Evolutionary conservation across 2,797 vertebrate genomes (phyloP), one percentile per base, ranked within the genome.

Genomic region (Eptatretus atami): DNA sequence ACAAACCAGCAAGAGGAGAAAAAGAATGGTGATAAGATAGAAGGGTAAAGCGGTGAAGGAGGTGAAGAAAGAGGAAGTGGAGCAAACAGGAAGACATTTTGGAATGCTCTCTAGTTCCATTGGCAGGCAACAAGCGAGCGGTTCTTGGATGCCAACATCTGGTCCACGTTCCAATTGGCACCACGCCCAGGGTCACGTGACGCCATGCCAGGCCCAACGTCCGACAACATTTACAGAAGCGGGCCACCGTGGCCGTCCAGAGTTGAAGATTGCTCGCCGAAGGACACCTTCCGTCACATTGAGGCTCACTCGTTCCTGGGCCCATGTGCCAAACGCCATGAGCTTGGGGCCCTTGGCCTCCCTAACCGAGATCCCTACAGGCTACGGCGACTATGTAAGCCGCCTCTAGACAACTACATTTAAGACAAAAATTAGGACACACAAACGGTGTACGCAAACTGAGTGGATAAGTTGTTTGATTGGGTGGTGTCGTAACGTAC

Each of bases 221-320:
- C 2, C 85, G 73, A 75, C 92, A 98, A 75, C 92, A 98, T 73
- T 96, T 98, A 71, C 92, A 98, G 75, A 98, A 96, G 64, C 88
- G 80, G 15, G 87, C 84, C 14, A 15, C 14, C 55, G 10, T 81
- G 74, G 95, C 94, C 73, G 94, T 85, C 94, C 95, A 76, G 95
- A 95, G 77, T 98, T 98, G 75, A 95, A 98, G 73, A 98, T n/a
- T 98, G 73, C 88, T 98, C 69, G 92, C 92, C 0, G 88, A 98
- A 0, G 92, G 92, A 69, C 88, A 98, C 72, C 90, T 88, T 10
- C 92, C 88, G 1, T 98, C 92, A 19, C 92, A 98, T n/a, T 0
- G 88, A 96, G 70, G 94, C 84, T n/a, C 1, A 98, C 86, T 73
- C 95, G 95, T 67, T 95, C 86, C 92, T 98, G 72, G 52, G n/a